Base-by-base conservation (phyloP, 1,140 invertebrate species). In the Drosophila repleta region DNA sequence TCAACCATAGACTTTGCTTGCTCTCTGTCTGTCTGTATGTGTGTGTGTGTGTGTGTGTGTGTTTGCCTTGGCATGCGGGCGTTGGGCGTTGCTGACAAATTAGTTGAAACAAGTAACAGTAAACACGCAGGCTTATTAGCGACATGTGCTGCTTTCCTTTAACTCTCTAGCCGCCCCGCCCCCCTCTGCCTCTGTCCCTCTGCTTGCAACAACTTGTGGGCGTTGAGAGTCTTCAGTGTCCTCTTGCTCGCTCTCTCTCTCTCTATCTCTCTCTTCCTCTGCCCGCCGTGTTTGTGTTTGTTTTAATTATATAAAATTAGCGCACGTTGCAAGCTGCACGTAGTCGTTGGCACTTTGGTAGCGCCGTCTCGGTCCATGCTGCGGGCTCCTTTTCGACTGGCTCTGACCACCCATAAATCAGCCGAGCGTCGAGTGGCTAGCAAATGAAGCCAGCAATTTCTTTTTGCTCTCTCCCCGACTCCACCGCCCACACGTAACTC, bases 231-330 rank as follows among this genome's bases (percentile, higher is more conserved):
- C 39, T 35, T 35, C 32, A 35, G 11, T 11, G 32, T 10, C 10
- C 35, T 41, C 21, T 43, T 8, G 11, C 13, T 5, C 13, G 6
- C 43, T 43, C 13, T 10, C 10, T 21, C 17, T 5, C 17, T 8
- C 11, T 1, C 45, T n/a, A 26, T 20, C 41, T 26, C 18, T 10
- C 21, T 20, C 41, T 18, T 32, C 21, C 52, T 21, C 51, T 29
- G 29, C 13, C 56, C 37, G 56, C 35, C 67, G 57, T 84, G 81
- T 80, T 87, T 87, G 78, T 87, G 76, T 87, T 87, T 87, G 83
- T 63, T 85, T 87, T 85, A 85, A 87, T 87, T 87, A 87, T 87
- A 87, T 87, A 76, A 87, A 87, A 87, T 87, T 87, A 87, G 82
- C 75, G 83, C 83, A 87, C 75, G 83, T 88, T 87, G 82, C 83